Percentiles rank a stretch among this genome's conserved stretches.
These are phyloP conservation scores for Euphonia xanthogaster DNA, from an alignment of 2,797 vertebrate genomes.

Conservation along the genomic window DNA sequence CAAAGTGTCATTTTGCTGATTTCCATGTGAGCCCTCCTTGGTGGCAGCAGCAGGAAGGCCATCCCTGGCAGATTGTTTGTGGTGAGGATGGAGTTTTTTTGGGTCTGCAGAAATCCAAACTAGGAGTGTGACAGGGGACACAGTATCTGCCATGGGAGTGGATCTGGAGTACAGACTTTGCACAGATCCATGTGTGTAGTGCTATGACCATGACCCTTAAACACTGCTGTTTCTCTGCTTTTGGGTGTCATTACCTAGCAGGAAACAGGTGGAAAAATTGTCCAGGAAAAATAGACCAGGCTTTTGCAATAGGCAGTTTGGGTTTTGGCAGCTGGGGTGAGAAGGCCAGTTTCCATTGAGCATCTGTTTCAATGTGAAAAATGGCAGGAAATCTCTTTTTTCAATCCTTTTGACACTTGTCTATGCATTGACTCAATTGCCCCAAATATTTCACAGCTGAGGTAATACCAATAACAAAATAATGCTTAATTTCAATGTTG, in stretches of 20 bases:
- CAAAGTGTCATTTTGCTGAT: not conserved
- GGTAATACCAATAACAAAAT: not conserved
- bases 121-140: not conserved
- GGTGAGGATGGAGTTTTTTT: not conserved
- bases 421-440: not conserved
- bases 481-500: not conserved
- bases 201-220: not conserved
- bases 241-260: not conserved
- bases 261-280: conserved; percentile 57
- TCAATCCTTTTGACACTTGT: not conserved
- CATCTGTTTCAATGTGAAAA: not conserved
- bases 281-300: not conserved
- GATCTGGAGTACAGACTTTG: not conserved
- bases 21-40: accelerated
- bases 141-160: not conserved
- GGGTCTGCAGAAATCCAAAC: not conserved
- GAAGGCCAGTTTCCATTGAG: not conserved
- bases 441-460: not conserved
- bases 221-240: not conserved
- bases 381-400: conserved; percentile 27
- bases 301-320: not conserved
- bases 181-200: accelerated
- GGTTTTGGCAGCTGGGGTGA: not conserved
- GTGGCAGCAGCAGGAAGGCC: not conserved
- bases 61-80: not conserved